Evolutionary conservation across 2,797 vertebrate species (phyloP).

Genomic region (Balearica regulorum): DNA sequence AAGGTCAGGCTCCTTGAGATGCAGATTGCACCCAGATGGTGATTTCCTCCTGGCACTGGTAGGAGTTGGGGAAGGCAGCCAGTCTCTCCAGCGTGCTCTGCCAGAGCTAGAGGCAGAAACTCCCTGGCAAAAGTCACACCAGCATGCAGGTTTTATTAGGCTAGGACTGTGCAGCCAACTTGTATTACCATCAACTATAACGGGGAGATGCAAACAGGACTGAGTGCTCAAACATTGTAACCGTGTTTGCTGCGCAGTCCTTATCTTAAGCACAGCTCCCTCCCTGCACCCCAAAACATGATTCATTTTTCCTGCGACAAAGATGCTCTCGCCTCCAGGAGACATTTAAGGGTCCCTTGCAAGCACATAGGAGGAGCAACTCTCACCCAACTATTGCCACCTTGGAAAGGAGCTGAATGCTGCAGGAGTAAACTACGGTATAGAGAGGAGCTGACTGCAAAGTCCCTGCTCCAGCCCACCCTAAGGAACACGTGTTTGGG

Average conservation of each 20-base stretch:
- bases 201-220: neutral
- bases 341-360: neutral
- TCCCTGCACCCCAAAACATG: rapidly evolving
- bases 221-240: rapidly evolving
- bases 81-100: neutral
- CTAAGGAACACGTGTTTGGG: rapidly evolving
- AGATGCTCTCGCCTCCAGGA: neutral
- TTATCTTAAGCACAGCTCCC: neutral
- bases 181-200: neutral
- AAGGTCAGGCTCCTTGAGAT: neutral
- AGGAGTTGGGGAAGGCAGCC: conserved; percentile 1
- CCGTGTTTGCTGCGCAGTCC: neutral
- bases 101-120: conserved; percentile 8
- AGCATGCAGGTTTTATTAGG: neutral
- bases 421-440: neutral
- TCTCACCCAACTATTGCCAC: rapidly evolving
- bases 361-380: neutral
- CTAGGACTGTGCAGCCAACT: neutral
- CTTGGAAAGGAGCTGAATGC: neutral
- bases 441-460: neutral
- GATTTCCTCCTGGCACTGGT: conserved; percentile 24
- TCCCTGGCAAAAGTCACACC: neutral
- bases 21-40: conserved; percentile 32
- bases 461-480: neutral
- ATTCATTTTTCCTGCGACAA: rapidly evolving